A percentile compares a stretch with the other conserved stretches of the same genome.
Conservation (phyloP, 2,113 vertebrate genomes). For the Malurus cyaneus region DNA sequence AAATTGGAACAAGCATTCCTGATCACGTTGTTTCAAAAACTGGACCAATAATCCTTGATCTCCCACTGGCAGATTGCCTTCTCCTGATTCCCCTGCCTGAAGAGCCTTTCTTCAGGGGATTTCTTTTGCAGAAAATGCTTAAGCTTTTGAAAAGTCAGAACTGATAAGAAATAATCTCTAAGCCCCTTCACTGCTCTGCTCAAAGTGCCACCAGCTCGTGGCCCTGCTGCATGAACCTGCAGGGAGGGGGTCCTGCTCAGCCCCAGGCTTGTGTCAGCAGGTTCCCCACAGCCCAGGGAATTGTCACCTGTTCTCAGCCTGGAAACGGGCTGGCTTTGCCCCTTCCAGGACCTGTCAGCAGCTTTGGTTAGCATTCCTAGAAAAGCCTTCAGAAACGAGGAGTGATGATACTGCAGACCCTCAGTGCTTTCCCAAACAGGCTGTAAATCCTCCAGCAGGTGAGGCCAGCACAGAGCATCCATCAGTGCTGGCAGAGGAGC, state of each 20-base stretch:
- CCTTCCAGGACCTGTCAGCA: background rate
- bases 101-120: background rate
- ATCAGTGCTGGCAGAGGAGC: background rate
- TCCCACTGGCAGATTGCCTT: background rate
- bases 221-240: background rate
- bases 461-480: fast-evolving
- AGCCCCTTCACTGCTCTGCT: background rate
- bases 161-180: background rate
- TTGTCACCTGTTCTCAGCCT: background rate
- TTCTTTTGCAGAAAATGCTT: background rate
- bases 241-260: background rate
- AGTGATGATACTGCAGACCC: background rate
- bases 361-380: background rate
- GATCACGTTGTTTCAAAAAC: background rate
- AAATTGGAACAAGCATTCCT: background rate
- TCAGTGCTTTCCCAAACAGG: background rate
- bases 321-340: background rate
- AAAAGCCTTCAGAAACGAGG: background rate
- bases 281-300: background rate
- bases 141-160: background rate
- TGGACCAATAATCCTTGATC: background rate
- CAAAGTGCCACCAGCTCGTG: background rate
- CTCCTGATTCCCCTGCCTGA: background rate
- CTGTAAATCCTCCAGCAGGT: background rate
- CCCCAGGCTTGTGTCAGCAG: background rate